A percentile compares a stretch with the other conserved stretches of the same genome.
Conservation (phyloP, 2,113 vertebrate genomes). For the Typhlomys cinereus region DNA sequence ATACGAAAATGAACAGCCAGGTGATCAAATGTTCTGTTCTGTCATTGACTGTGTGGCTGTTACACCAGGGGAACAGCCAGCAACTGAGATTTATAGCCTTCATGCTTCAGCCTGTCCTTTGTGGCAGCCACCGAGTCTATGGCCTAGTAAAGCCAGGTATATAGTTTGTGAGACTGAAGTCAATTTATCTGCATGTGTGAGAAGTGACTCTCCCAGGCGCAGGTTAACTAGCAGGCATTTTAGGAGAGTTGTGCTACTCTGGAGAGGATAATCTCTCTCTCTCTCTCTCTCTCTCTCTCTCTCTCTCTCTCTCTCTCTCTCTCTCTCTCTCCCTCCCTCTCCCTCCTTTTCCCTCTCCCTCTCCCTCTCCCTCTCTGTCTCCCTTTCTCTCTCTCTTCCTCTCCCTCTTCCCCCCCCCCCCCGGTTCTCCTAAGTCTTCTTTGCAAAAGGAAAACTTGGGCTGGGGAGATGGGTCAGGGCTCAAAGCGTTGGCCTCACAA, state of each 20-base stretch:
- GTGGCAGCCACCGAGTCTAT: not conserved
- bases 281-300: too few species aligned
- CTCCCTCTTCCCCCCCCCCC: too few species aligned
- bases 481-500: not conserved
- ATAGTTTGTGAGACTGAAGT: not conserved
- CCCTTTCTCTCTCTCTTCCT: too few species aligned
- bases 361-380: too few species aligned
- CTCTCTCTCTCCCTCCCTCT: too few species aligned
- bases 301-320: too few species aligned
- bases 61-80: not conserved
- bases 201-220: not conserved
- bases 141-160: not conserved
- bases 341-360: too few species aligned
- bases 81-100: not conserved
- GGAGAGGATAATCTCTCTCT: not conserved
- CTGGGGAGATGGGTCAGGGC: too few species aligned
- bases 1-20: not conserved
- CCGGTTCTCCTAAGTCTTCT: not conserved
- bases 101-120: not conserved
- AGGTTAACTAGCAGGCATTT: not conserved
- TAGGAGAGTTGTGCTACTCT: accelerated
- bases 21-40: not conserved
- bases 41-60: not conserved
- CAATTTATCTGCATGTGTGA: not conserved
- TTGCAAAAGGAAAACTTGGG: not conserved